These are phyloP conservation scores for Nudaria mundana DNA, from an alignment of 2,888 invertebrate genomes.

Conservation along the genomic window DNA sequence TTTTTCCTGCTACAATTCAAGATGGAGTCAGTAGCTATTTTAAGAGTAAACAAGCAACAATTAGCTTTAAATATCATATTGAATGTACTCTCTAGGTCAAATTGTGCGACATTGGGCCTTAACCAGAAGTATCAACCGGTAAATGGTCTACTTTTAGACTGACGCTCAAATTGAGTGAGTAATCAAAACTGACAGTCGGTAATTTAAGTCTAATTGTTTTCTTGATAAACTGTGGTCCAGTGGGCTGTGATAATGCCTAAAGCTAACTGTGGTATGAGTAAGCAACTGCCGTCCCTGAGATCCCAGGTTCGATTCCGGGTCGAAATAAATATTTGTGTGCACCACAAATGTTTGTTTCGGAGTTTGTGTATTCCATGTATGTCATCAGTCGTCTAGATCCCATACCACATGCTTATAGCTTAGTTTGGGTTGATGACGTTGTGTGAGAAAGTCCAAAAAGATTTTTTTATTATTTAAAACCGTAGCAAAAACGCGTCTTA, in stretches of 20 bases:
- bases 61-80: conserved; percentile 4
- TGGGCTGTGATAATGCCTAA: not conserved
- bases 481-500: no score
- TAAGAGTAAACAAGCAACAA: not conserved
- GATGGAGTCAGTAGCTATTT: not conserved
- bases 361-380: no score
- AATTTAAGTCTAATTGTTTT: not conserved
- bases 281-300: no score
- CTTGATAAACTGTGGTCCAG: not conserved
- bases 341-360: no score
- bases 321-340: no score
- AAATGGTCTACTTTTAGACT: not conserved
- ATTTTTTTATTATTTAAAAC: no score
- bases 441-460: no score
- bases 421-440: no score
- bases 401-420: no score
- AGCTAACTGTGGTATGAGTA: no score
- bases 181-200: not conserved
- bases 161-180: not conserved
- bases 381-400: no score
- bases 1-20: conserved; percentile 4
- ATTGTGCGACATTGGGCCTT: not conserved
- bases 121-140: conserved; percentile 5
- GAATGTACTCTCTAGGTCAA: conserved; percentile 5
- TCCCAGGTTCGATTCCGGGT: no score